Percentiles rank a stretch among this genome's conserved stretches.
Evolutionary conservation across 2,113 vertebrate species (phyloP).

Genomic region (Vanacampus margaritifer): DNA sequence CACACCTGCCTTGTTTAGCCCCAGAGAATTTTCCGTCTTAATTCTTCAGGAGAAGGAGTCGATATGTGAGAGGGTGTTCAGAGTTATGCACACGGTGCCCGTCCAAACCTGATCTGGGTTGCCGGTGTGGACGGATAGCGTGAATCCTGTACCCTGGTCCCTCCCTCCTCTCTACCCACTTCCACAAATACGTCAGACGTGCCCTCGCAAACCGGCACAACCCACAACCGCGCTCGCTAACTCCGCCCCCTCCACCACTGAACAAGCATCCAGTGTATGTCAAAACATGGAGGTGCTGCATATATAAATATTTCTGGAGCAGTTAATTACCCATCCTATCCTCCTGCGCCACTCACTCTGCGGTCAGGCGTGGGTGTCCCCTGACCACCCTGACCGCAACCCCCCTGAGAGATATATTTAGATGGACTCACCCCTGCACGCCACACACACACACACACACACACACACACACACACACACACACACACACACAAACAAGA

Average conservation of each 20-base stretch:
- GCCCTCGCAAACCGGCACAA: background rate
- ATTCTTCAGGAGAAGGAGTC: background rate
- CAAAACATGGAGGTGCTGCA: constrained; percentile 64
- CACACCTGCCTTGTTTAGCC: constrained; percentile 18
- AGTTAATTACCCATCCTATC: constrained; percentile 73
- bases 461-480: constrained; percentile 19
- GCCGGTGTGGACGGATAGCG: constrained; percentile 31
- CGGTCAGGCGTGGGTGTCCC: background rate
- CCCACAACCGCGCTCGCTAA: background rate
- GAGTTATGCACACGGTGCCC: constrained; percentile 21
- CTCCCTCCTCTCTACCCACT: constrained; percentile 9
- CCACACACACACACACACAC: constrained; percentile 14
- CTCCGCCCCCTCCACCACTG: constrained; percentile 1
- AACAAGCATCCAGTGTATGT: constrained; percentile 61
- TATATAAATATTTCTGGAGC: constrained; percentile 77
- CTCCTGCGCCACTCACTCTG: background rate
- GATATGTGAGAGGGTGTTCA: background rate
- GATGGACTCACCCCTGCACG: constrained; percentile 31
- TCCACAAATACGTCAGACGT: constrained; percentile 54
- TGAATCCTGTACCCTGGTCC: constrained; percentile 16
- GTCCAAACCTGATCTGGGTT: constrained; percentile 40
- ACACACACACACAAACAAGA: constrained; percentile 34
- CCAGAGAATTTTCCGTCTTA: constrained; percentile 14
- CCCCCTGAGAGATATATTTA: constrained; percentile 53
- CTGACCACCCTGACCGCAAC: background rate